Percentiles rank a stretch among this genome's conserved stretches.
Evolutionary conservation across 2,888 invertebrate genomes (phyloP).

Genomic region (Cynaeus angustus): DNA sequence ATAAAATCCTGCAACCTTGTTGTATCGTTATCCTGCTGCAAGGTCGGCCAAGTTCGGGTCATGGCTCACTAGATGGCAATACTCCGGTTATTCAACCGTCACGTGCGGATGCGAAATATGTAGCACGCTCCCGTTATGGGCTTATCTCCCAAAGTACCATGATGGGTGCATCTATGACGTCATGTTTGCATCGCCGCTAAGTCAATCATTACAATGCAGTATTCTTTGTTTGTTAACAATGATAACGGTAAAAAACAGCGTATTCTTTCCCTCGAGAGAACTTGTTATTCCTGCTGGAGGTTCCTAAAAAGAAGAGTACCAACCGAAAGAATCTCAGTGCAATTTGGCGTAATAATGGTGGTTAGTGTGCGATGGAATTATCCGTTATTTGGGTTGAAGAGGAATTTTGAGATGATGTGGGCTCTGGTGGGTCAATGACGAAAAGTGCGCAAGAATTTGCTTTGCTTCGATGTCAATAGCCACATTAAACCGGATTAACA

Average conservation of each 20-base stretch:
- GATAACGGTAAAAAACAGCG: slow-evolving; percentile 37
- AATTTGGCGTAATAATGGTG: slow-evolving; percentile 27
- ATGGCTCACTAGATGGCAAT: slow-evolving; percentile 56
- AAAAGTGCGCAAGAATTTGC: slow-evolving; percentile 31
- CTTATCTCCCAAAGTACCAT: slow-evolving; percentile 8
- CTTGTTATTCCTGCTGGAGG: slow-evolving; percentile 36
- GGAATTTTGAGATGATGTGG: slow-evolving; percentile 18
- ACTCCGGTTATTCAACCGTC: slow-evolving; percentile 58
- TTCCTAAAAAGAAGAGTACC: slow-evolving; percentile 31
- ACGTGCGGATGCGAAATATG: slow-evolving; percentile 47
- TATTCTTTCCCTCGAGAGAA: slow-evolving; percentile 29
- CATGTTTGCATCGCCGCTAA: slow-evolving; percentile 15
- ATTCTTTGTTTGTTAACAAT: slow-evolving; percentile 20
- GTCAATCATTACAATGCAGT: slow-evolving; percentile 22
- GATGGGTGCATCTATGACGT: neutral
- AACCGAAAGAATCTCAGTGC: slow-evolving; percentile 27
- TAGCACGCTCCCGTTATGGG: slow-evolving; percentile 29
- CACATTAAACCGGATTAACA: slow-evolving; percentile 43
- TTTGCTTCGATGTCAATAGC: slow-evolving; percentile 38
- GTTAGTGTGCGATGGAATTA: neutral
- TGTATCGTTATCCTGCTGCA: slow-evolving; percentile 41
- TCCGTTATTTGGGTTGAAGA: slow-evolving; percentile 8
- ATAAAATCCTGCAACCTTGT: slow-evolving; percentile 32
- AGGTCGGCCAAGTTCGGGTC: slow-evolving; percentile 58
- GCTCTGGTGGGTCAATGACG: slow-evolving; percentile 30